Evolutionary conservation across 2,888 invertebrate species (phyloP).

Genomic region (Amiota communis): DNA sequence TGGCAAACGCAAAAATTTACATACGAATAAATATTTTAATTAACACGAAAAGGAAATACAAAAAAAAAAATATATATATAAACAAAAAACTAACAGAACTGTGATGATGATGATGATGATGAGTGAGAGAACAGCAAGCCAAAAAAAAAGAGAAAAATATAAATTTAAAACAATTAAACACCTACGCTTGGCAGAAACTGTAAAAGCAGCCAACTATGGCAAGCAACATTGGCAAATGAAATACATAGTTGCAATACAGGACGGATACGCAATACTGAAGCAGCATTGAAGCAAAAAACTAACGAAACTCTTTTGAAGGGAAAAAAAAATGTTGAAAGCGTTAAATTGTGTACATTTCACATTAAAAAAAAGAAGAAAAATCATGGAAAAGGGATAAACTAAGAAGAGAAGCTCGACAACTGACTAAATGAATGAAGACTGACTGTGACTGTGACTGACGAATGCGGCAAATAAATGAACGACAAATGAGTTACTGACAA

Average conservation of each 20-base stretch:
- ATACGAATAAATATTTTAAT: slow-evolving; percentile 42
- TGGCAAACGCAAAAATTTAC: slow-evolving; percentile 25
- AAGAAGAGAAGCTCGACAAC: not conserved
- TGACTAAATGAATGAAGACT: slow-evolving; percentile 41
- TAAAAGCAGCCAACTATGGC: not conserved
- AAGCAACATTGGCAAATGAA: no score
- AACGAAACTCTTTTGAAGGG: not conserved
- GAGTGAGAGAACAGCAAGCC: not conserved
- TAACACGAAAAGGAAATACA: slow-evolving; percentile 35
- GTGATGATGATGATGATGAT: not conserved
- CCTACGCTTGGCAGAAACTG: not conserved
- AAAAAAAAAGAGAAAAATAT: not conserved
- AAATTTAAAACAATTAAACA: slow-evolving; percentile 21
- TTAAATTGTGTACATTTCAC: slow-evolving; percentile 63
- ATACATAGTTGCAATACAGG: no score
- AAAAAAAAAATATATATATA: slow-evolving; percentile 20
- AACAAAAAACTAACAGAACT: slow-evolving; percentile 4
- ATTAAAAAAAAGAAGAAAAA: slow-evolving; percentile 31
- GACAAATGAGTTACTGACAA: not conserved
- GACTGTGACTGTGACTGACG: no score
- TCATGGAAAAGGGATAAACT: slow-evolving; percentile 26
- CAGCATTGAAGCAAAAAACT: not conserved
- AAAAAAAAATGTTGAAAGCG: slow-evolving; percentile 36
- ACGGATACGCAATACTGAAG: slow-evolving; percentile 28
- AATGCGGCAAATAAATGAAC: slow-evolving; percentile 20